Evolutionary conservation across 2,888 invertebrate species (phyloP), one percentile per base, ranked within the genome.

Genomic region (Serripes groenlandicus): DNA sequence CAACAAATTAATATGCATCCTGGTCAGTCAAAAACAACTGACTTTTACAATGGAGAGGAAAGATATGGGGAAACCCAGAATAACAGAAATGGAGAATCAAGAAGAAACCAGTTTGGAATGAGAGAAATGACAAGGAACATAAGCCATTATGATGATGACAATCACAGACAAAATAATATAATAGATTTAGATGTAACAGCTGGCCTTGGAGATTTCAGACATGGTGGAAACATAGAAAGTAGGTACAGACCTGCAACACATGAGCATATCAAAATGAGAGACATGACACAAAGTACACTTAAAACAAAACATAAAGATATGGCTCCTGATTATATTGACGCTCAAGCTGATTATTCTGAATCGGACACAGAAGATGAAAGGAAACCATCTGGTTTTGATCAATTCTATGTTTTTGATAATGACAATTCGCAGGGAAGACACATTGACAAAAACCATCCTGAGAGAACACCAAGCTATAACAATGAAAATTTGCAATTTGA

Each of bases 381-480:
- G 3, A 23, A 23, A 23, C n/a, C 35, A 11, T 66, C 66, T n/a
- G 66, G 37, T 23, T 66, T 66, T 66, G 66, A 66, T 62, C 34
- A 66, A 37, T 11, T 11, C 64, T 34, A 30, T 30, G n/a, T n/a
- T n/a, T n/a, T n/a, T n/a, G n/a, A n/a, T n/a, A n/a, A n/a, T n/a
- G n/a, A n/a, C n/a, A n/a, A n/a, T n/a, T n/a, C n/a, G n/a, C n/a
- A n/a, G n/a, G n/a, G n/a, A n/a, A n/a, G n/a, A n/a, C n/a, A n/a
- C n/a, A n/a, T n/a, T n/a, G n/a, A n/a, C n/a, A n/a, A n/a, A n/a
- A n/a, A n/a, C n/a, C n/a, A n/a, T n/a, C n/a, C n/a, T n/a, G n/a
- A n/a, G n/a, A n/a, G n/a, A n/a, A n/a, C n/a, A n/a, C n/a, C n/a
- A n/a, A n/a, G n/a, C n/a, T n/a, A n/a, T n/a, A n/a, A n/a, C n/a